Percentiles rank a stretch among this genome's conserved stretches.
phyloP scores from a whole-genome alignment of 1,140 invertebrate genomes.

The Andricus grossulariae region DNA sequence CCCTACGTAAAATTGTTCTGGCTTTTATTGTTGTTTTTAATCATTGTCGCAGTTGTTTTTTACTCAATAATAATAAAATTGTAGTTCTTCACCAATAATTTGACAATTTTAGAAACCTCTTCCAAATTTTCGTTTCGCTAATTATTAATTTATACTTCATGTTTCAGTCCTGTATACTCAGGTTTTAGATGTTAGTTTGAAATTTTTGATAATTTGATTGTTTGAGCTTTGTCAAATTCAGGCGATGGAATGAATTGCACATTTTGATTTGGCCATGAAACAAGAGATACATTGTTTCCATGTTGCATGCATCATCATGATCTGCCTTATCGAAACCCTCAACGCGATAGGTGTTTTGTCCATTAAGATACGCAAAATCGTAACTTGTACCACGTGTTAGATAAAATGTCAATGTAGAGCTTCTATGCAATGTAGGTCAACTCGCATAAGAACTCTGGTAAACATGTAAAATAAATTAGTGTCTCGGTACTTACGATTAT shows the following conservation, averaged over 20 bases:
- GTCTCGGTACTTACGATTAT: not conserved
- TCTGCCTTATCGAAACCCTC: not conserved
- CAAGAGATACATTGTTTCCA: not conserved
- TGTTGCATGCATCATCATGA: not conserved
- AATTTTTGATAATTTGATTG: no score
- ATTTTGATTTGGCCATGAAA: not conserved
- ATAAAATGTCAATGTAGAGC: not conserved
- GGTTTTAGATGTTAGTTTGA: no score
- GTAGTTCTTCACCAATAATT: no score
- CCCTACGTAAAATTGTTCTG: no score
- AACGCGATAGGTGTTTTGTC: not conserved
- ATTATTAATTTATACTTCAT: no score
- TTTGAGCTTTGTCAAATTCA: no score
- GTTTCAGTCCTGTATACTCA: no score
- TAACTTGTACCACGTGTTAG: conserved; percentile 9
- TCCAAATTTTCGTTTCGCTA: no score
- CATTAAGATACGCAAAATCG: conserved; percentile 10
- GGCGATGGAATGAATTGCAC: not conserved
- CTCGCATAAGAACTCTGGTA: not conserved
- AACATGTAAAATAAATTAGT: not conserved
- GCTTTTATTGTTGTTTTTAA: no score
- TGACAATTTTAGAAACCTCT: no score
- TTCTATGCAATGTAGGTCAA: not conserved
- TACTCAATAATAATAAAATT: no score
- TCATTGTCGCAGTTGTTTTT: no score